phyloP scores from a whole-genome alignment of 2,113 vertebrate genomes.

The Grantiella picta region DNA sequence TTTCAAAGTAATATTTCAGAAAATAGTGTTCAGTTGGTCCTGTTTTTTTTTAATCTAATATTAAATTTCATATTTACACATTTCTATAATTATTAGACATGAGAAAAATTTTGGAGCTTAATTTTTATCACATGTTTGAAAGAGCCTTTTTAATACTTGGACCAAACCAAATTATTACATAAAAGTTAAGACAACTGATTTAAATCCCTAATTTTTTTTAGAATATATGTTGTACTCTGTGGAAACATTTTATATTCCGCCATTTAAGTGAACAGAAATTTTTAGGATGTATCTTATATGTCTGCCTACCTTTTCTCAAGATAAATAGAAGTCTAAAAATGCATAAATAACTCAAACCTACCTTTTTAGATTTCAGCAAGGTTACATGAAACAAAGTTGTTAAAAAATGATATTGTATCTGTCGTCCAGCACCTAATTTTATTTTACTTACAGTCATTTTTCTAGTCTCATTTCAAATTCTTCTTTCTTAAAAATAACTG shows the following conservation, averaged over 20 bases:
- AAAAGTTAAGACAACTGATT: not conserved
- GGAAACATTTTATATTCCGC: not conserved
- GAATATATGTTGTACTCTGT: not conserved
- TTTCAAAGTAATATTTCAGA: not conserved
- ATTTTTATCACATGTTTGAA: not conserved
- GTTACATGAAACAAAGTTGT: not conserved
- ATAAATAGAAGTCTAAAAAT: not conserved
- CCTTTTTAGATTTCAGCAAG: not conserved
- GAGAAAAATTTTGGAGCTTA: not conserved
- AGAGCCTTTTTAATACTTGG: not conserved
- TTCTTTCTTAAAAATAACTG: constrained; percentile 64
- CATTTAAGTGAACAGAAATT: not conserved
- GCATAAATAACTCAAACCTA: not conserved
- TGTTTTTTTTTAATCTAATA: not conserved
- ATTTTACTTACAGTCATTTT: constrained; percentile 47
- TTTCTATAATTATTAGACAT: not conserved
- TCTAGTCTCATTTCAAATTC: constrained; percentile 33
- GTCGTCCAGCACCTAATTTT: not conserved
- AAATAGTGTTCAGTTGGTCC: not conserved
- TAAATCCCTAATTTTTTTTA: not conserved
- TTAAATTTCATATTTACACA: not conserved
- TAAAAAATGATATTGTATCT: constrained; percentile 21
- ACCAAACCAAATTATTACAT: not conserved
- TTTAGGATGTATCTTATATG: not conserved
- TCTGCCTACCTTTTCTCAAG: not conserved